These are phyloP conservation scores for Geopemphigus sp. DNA, from an alignment of 1,140 invertebrate genomes.

Conservation along the genomic window DNA sequence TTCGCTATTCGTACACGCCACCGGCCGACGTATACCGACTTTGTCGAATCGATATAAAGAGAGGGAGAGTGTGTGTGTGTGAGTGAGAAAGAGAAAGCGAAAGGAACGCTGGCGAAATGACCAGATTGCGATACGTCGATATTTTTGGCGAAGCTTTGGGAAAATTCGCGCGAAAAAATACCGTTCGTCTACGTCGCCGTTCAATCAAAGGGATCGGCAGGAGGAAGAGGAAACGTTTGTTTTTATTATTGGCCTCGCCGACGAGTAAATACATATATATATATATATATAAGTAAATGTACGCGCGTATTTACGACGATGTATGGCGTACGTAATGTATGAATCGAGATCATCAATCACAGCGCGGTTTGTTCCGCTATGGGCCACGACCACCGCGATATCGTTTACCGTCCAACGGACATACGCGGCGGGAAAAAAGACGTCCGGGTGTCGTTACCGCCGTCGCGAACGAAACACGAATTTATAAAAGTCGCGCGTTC, in stretches of 20 bases:
- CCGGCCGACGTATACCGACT: too few species aligned
- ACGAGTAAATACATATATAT: background rate
- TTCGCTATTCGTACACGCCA: background rate
- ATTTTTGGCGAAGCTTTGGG: background rate
- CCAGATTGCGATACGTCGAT: background rate
- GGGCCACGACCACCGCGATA: background rate
- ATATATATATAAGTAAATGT: background rate
- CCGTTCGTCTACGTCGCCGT: background rate
- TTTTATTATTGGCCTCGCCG: constrained; percentile 21
- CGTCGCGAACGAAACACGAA: too few species aligned
- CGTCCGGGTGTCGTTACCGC: too few species aligned
- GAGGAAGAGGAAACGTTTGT: constrained; percentile 4
- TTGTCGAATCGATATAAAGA: background rate
- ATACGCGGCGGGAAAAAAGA: too few species aligned
- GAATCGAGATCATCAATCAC: background rate
- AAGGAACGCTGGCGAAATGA: background rate
- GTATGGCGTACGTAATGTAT: too few species aligned
- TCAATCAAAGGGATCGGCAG: constrained; percentile 13
- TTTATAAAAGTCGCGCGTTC: too few species aligned
- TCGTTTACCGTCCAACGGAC: background rate
- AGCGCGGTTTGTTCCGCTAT: background rate
- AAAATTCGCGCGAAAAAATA: background rate
- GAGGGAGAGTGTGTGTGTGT: too few species aligned
- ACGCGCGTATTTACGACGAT: too few species aligned
- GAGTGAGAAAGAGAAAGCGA: too few species aligned